Evolutionary conservation across 2,888 invertebrate species (phyloP), one percentile per base, ranked within the genome.

Genomic region (Acronicta psi): DNA sequence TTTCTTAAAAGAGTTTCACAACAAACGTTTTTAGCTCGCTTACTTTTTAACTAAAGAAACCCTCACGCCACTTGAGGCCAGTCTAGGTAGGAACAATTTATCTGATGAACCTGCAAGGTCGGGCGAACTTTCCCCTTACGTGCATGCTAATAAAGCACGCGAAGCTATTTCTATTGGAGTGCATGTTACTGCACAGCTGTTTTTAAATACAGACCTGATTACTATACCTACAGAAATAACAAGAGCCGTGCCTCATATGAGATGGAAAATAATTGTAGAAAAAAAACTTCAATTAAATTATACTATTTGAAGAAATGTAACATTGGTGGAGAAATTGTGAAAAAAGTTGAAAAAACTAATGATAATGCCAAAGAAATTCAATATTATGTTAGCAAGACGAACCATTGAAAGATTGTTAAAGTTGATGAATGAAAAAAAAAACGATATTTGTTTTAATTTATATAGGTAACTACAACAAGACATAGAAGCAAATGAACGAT

Each of bases 61-160:
- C 42, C 45, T 57, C 37, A 54, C 17, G 44, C 50, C 50, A 53
- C 38, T 53, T 68, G 20, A 59, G 38, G 45, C 47, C 37, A 59
- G 53, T 61, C 65, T 58, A 16, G 45, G 51, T 64, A 42, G 40
- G 40, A 70, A 60, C 58, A 53, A 54, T 63, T 65, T 65, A 74
- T 74, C 72, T 51, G 72, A 74, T 67, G 64, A 65, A 75, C 66
- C 69, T 73, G 69, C 83, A 88, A 86, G 87, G 88, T 80, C 82
- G 71, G 60, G 70, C 70, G 68, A 82, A 84, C 86, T 86, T 88
- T 88, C 83, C 79, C 84, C 80, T 82, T 56, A 70, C 80, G 61
- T 67, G 70, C 60, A 73, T 66, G 65, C 59, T 58, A 67, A 70
- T 70, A 69, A 55, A 69, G 60, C 82, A 82, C 80, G 82, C 81